phyloP scores from a whole-genome alignment of 2,888 invertebrate genomes.

The Drosophila paranaensis region DNA sequence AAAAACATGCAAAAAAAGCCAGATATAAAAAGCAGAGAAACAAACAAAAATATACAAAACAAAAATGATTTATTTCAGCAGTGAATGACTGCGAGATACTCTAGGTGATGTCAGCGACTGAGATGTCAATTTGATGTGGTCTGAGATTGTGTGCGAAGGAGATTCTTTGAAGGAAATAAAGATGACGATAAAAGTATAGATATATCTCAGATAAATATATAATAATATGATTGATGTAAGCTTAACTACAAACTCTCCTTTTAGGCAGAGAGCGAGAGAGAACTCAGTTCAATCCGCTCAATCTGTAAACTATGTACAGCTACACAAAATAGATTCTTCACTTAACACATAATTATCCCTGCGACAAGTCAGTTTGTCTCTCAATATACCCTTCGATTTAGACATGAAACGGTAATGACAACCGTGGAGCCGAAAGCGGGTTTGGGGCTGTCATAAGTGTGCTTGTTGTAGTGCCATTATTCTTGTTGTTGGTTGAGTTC shows the following conservation, averaged over 20 bases:
- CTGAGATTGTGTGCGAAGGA: neutral
- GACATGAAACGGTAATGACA: slow-evolving; percentile 27
- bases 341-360: neutral
- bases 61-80: neutral
- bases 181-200: no score
- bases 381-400: slow-evolving; percentile 12
- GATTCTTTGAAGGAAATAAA: neutral
- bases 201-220: neutral
- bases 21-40: slow-evolving; percentile 27
- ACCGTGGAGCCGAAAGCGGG: slow-evolving; percentile 11
- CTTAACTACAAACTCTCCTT: neutral
- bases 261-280: neutral
- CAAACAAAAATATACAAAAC: slow-evolving; percentile 37
- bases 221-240: neutral
- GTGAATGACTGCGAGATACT: neutral
- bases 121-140: neutral
- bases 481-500: slow-evolving; percentile 50
- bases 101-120: neutral
- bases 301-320: no score
- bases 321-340: neutral
- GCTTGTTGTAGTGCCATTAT: slow-evolving; percentile 60
- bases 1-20: slow-evolving; percentile 34
- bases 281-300: neutral
- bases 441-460: slow-evolving; percentile 50
- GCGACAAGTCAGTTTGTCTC: neutral